A percentile compares a stretch with the other conserved stretches of the same genome.
Evolutionary conservation across 2,797 vertebrate genomes (phyloP).

Genomic region (Poeciliopsis infans): DNA sequence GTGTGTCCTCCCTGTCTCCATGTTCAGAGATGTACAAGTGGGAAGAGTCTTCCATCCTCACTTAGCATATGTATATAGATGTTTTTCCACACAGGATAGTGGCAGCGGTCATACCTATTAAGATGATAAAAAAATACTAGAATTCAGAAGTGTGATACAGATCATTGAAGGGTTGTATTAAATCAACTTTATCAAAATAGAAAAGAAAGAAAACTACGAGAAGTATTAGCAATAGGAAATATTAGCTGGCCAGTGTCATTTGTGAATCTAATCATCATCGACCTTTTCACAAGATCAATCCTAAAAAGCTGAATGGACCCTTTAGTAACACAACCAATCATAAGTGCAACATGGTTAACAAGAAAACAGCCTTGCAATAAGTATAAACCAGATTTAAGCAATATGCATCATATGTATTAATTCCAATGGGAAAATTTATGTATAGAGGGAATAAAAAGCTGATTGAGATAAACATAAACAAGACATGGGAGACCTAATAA

Average conservation of each 20-base stretch:
- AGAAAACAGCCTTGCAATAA: neutral
- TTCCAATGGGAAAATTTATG: neutral
- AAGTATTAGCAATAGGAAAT: neutral
- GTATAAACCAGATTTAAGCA: neutral
- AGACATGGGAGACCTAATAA: neutral
- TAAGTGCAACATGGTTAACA: neutral
- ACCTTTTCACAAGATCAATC: neutral
- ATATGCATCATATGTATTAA: neutral
- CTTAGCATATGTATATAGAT: conserved; percentile 60
- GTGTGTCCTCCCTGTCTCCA: conserved; percentile 46
- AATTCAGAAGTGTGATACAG: conserved; percentile 1
- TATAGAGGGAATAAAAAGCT: neutral
- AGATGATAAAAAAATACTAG: conserved; percentile 27
- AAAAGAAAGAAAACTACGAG: neutral
- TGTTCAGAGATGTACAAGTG: conserved; percentile 53
- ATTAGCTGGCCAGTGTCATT: neutral
- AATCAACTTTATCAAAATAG: neutral
- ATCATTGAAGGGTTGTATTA: neutral
- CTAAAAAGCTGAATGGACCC: neutral
- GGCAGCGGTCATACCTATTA: conserved; percentile 52
- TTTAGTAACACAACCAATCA: neutral
- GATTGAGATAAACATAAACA: neutral
- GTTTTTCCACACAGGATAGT: conserved; percentile 69
- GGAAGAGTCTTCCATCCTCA: conserved; percentile 63
- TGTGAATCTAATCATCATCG: neutral